phyloP scores from a whole-genome alignment of 2,113 vertebrate species.

The Stegastes partitus region DNA sequence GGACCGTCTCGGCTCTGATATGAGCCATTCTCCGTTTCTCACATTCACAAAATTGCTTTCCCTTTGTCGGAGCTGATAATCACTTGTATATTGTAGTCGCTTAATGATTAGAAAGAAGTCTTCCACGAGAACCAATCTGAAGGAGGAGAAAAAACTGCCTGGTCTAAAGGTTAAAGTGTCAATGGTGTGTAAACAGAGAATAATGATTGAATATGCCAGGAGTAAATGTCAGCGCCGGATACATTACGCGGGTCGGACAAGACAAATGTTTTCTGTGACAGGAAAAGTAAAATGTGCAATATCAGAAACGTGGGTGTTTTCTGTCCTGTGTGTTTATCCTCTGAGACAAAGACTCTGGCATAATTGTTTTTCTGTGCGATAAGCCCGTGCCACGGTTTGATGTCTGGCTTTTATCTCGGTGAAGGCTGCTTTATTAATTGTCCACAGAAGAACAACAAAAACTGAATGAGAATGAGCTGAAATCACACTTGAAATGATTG shows the following conservation, averaged over 20 bases:
- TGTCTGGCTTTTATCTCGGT: conserved; percentile 34
- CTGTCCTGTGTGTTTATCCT: conserved; percentile 26
- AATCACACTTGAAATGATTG: conserved; percentile 44
- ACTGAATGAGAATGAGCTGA: conserved; percentile 15
- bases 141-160: background rate
- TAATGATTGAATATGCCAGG: conserved; percentile 21
- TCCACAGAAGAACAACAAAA: conserved; percentile 44
- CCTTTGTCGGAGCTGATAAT: conserved; percentile 63
- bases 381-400: conserved; percentile 24
- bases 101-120: conserved; percentile 43
- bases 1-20: conserved; percentile 45
- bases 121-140: background rate
- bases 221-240: conserved; percentile 17
- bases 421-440: conserved; percentile 50
- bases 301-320: background rate
- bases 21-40: conserved; percentile 26
- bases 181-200: conserved; percentile 13
- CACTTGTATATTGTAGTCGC: conserved; percentile 20
- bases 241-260: conserved; percentile 1
- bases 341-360: conserved; percentile 10
- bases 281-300: conserved; percentile 3
- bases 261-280: conserved; percentile 12
- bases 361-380: conserved; percentile 48
- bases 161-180: conserved; percentile 22
- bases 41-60: conserved; percentile 50